phyloP scores from a whole-genome alignment of 1,140 invertebrate species.

The Drosophila mauritiana region DNA sequence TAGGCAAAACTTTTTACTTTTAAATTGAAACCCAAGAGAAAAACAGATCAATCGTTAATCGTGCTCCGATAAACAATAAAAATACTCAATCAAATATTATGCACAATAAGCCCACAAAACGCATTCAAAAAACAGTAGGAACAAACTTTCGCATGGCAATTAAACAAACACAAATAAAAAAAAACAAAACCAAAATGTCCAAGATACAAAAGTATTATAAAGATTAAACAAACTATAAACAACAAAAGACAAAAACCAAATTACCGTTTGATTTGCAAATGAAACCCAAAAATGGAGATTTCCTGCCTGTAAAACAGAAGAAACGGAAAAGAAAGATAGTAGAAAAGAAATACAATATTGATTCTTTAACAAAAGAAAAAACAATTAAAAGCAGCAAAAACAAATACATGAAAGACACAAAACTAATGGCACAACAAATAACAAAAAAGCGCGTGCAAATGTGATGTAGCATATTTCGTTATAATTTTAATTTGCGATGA shows the following conservation, averaged over 20 bases:
- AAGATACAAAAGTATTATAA: constrained; percentile 25
- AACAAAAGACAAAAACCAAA: constrained; percentile 52
- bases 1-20: too few relatives aligned
- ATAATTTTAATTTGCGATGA: too few relatives aligned
- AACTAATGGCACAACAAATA: background rate
- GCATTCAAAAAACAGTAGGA: constrained; percentile 1
- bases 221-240: constrained; percentile 39
- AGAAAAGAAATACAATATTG: constrained; percentile 64
- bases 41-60: background rate
- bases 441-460: constrained; percentile 12
- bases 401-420: background rate
- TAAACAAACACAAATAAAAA: constrained; percentile 26
- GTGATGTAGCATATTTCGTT: background rate
- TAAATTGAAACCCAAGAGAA: background rate
- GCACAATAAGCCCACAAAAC: background rate
- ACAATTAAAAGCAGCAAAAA: constrained; percentile 28
- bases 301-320: constrained; percentile 81
- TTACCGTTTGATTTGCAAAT: constrained; percentile 85
- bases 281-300: constrained; percentile 84
- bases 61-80: constrained; percentile 7
- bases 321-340: constrained; percentile 70
- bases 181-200: constrained; percentile 22
- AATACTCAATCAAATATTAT: constrained; percentile 7
- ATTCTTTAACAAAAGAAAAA: constrained; percentile 29
- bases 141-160: constrained; percentile 46